phyloP scores from a whole-genome alignment of 2,888 invertebrate genomes.

The Philopedon plagiatum region DNA sequence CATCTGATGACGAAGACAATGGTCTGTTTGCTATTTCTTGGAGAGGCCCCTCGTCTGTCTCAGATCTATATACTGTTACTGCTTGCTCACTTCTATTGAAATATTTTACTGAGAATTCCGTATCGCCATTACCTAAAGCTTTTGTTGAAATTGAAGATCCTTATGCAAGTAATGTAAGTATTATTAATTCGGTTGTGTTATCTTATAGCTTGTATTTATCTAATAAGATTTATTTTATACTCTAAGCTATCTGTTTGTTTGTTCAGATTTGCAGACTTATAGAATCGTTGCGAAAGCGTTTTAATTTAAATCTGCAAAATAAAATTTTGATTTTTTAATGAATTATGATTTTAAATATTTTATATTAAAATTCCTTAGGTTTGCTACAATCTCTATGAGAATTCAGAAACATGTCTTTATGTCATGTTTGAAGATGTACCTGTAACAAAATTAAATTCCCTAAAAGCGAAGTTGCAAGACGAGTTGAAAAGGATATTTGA shows the following conservation, averaged over 20 bases:
- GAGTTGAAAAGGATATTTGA: conserved; percentile 70
- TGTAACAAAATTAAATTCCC: conserved; percentile 74
- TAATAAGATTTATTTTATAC: no score
- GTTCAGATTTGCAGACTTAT: no score
- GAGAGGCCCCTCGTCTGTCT: conserved; percentile 81
- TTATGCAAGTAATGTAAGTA: conserved; percentile 81
- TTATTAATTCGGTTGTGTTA: neutral
- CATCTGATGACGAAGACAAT: conserved; percentile 87
- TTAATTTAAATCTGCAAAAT: neutral
- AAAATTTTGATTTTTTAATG: no score
- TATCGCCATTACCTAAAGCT: conserved; percentile 86
- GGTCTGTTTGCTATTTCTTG: conserved; percentile 85
- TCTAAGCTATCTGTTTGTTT: no score
- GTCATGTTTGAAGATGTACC: conserved; percentile 85
- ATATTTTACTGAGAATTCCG: conserved; percentile 89
- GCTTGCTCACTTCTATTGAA: conserved; percentile 81
- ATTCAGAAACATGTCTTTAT: conserved; percentile 79
- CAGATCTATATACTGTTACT: conserved; percentile 73
- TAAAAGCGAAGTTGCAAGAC: conserved; percentile 73
- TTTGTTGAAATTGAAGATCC: conserved; percentile 89
- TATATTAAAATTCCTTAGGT: conserved; percentile 73
- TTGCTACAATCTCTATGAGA: conserved; percentile 79
- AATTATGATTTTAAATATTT: neutral
- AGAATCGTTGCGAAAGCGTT: no score
- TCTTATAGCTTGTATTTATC: neutral